Evolutionary conservation across 2,113 vertebrate genomes (phyloP), one percentile per base, ranked within the genome.

Genomic region (Zeus faber): DNA sequence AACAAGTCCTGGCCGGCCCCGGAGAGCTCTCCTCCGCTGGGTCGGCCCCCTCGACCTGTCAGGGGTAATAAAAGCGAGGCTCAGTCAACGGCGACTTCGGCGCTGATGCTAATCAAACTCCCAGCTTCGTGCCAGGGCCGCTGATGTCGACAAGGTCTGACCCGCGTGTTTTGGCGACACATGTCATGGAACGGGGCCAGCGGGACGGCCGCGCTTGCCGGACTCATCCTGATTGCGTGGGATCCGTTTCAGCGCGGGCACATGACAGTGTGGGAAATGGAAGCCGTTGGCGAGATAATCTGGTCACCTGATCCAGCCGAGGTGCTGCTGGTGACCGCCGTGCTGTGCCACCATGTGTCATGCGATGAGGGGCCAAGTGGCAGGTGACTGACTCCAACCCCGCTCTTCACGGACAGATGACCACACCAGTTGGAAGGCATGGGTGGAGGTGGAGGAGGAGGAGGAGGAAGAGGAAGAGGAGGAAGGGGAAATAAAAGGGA

Each of bases 341-440:
- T 62, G 69, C 70, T 73, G 79, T 72, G 78, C 75, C 66, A 78
- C 73, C 59, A 58, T 68, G 68, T 83, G 84, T 84, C 77, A 86
- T 85, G 72, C 8, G 70, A 87, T 73, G 44, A 69, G 58, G 65
- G 64, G 79, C 77, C 67, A 79, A 76, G 54, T 16, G 62, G 54
- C 62, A 78, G 80, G 77, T 77, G 74, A 85, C 48, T 78, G 67
- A 72, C 68, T 77, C 72, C 59, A 54, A 65, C 61, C 53, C 39
- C 23, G 27, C 41, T 72, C 58, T 65, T 64, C 73, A 75, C 49
- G 68, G 74, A 80, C 68, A 74, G 74, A 75, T 54, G 66, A 80
- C 72, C 48, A 58, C 33, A 17, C 46, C 64, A 57, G 47, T 44
- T 50, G 67, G 66, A 65, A 31, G 51, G 62, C 2, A 9, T 18